These are phyloP conservation scores for Etheostoma nigrum DNA, from an alignment of 2,797 vertebrate genomes.

Conservation along the genomic window DNA sequence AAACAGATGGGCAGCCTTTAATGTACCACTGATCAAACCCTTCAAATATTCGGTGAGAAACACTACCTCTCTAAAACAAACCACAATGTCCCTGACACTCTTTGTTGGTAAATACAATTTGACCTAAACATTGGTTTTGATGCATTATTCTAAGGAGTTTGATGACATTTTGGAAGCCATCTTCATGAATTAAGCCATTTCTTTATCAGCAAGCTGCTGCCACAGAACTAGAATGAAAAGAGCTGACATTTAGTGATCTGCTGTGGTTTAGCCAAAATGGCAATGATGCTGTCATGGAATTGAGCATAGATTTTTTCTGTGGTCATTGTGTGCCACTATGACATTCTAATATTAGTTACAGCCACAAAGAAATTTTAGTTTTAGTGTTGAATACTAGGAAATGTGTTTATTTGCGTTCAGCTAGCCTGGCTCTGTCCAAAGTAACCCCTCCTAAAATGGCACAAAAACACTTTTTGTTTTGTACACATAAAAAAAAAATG, in stretches of 20 bases:
- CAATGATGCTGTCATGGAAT: conserved; percentile 40
- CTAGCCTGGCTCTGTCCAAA: not conserved
- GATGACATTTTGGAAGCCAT: conserved; percentile 37
- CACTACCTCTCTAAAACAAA: not conserved
- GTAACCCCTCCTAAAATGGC: not conserved
- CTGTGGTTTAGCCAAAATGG: not conserved
- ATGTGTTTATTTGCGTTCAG: not conserved
- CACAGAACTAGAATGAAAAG: conserved; percentile 56
- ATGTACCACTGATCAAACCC: not conserved
- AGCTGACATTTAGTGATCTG: not conserved
- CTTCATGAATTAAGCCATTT: conserved; percentile 19
- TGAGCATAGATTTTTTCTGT: not conserved
- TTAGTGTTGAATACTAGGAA: not conserved
- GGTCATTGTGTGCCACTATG: not conserved
- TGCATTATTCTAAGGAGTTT: not conserved
- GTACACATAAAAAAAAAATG: not conserved
- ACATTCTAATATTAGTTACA: not conserved
- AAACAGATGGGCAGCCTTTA: not conserved
- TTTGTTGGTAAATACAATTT: not conserved
- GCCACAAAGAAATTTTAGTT: not conserved
- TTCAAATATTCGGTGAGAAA: not conserved
- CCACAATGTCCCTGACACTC: too few species aligned
- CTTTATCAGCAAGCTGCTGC: not conserved
- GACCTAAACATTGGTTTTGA: not conserved
- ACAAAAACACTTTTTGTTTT: not conserved